Conservation (phyloP, 2,888 invertebrate genomes). For the Omphaloscelis lunosa region DNA sequence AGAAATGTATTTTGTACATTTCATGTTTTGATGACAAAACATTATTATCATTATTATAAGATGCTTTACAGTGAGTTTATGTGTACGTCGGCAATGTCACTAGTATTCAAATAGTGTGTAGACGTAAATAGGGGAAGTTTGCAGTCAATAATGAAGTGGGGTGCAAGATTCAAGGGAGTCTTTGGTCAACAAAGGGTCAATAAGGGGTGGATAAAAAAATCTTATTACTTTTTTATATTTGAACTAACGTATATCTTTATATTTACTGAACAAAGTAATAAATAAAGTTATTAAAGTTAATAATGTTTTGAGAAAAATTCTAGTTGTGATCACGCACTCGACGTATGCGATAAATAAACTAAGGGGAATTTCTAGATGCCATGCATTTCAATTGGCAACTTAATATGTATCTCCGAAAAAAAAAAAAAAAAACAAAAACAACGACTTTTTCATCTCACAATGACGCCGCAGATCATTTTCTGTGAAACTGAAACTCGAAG, state of each 20-base stretch:
- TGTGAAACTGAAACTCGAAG: constrained; percentile 56
- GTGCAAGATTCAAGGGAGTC: constrained; percentile 18
- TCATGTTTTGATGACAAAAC: constrained; percentile 2
- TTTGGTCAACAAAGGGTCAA: constrained; percentile 29
- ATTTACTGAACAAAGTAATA: background rate
- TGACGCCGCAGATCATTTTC: constrained; percentile 60
- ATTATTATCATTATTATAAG: constrained; percentile 21
- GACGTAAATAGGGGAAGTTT: constrained; percentile 11
- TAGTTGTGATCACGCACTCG: background rate
- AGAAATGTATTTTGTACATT: constrained; percentile 36
- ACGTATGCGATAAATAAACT: background rate
- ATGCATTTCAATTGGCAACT: background rate
- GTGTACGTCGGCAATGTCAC: background rate
- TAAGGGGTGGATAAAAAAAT: background rate
- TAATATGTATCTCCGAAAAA: background rate
- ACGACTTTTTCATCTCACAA: constrained; percentile 38
- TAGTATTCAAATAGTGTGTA: constrained; percentile 5
- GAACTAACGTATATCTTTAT: background rate
- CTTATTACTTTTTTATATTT: constrained; percentile 1
- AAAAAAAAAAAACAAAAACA: constrained; percentile 26
- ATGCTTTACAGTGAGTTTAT: constrained; percentile 6
- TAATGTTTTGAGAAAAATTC: background rate
- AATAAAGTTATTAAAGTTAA: background rate
- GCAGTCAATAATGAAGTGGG: constrained; percentile 35
- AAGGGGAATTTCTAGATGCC: background rate